Evolutionary conservation across 2,797 vertebrate species (phyloP).

Genomic region (Spondyliosoma cantharus): DNA sequence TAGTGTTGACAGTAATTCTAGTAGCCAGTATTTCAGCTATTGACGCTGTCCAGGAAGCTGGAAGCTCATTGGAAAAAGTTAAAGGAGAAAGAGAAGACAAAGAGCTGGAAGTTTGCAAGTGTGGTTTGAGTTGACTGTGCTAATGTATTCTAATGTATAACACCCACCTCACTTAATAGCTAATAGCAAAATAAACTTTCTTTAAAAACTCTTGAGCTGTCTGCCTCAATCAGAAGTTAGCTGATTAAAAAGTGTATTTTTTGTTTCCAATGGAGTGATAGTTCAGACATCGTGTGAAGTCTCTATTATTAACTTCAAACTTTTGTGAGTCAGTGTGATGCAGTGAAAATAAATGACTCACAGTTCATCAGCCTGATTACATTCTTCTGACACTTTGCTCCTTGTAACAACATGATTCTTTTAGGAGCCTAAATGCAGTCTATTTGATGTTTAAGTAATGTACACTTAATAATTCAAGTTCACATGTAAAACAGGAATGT

Average conservation of each 20-base stretch:
- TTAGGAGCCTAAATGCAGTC: too few species aligned
- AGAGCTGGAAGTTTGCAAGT: too few species aligned
- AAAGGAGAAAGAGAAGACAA: too few species aligned
- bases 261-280: not conserved
- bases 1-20: too few species aligned
- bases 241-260: not conserved
- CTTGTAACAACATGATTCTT: conserved; percentile 1
- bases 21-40: too few species aligned
- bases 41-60: too few species aligned
- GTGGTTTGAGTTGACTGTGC: too few species aligned
- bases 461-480: too few species aligned
- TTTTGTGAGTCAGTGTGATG: conserved; percentile 10
- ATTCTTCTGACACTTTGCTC: not conserved
- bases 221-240: not conserved
- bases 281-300: not conserved
- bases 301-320: not conserved
- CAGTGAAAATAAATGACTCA: conserved; percentile 13
- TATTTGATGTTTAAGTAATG: too few species aligned
- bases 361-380: conserved; percentile 12
- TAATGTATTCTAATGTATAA: too few species aligned
- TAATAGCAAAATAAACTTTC: not conserved
- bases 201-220: not conserved
- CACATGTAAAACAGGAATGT: too few species aligned
- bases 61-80: too few species aligned
- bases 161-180: not conserved